A percentile compares a stretch with the other conserved stretches of the same genome.
Conservation (phyloP, 2,113 vertebrate species). For the Caloenas nicobarica region DNA sequence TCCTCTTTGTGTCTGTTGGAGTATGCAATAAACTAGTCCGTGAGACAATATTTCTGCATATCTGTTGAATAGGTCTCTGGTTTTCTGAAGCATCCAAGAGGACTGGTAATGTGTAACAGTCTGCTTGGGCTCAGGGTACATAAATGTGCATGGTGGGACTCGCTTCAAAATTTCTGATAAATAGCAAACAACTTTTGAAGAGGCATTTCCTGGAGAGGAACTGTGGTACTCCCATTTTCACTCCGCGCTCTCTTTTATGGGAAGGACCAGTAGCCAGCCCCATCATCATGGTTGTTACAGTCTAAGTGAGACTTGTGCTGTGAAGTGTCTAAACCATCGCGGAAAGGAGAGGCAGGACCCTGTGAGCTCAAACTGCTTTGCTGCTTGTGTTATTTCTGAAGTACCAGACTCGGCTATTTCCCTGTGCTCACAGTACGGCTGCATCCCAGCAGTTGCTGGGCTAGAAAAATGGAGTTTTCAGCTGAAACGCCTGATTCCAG, state of each 20-base stretch:
- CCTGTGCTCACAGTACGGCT: background rate
- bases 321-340: background rate
- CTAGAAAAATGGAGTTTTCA: background rate
- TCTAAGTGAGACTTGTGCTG: background rate
- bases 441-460: background rate
- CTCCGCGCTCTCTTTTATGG: rapidly evolving
- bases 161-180: background rate
- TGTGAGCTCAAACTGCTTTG: background rate
- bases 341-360: background rate
- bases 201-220: background rate
- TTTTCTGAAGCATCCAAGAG: background rate
- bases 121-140: background rate
- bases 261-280: background rate
- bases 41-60: rapidly evolving
- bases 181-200: background rate
- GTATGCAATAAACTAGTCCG: background rate
- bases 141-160: background rate
- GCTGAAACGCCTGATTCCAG: background rate
- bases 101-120: background rate
- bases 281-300: background rate
- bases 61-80: background rate
- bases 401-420: background rate
- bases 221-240: background rate
- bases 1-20: background rate
- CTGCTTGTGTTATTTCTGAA: background rate